Conservation (phyloP, 2,113 vertebrate species). For the Platycercus adscitus region DNA sequence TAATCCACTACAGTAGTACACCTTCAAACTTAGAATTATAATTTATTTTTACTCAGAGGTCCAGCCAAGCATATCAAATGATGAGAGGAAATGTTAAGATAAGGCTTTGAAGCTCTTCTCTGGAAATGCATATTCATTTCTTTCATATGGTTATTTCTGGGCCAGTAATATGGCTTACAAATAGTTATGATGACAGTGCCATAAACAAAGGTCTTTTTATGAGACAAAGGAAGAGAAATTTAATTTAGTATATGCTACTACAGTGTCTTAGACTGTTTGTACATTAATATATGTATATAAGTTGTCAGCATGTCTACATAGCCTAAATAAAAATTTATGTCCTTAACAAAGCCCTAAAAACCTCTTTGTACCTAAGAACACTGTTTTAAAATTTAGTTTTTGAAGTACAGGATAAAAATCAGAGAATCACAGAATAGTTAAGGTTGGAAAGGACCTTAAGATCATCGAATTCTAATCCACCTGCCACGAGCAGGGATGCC, state of each 20-base stretch:
- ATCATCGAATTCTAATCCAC: not conserved
- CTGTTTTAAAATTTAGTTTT: not conserved
- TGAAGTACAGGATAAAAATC: not conserved
- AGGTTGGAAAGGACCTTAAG: not conserved
- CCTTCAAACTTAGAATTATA: slow-evolving; percentile 40
- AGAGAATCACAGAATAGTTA: not conserved
- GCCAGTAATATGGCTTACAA: not conserved
- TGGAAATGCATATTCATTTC: not conserved
- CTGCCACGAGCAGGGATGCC: not conserved
- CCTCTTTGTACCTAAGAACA: not conserved
- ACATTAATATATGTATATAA: not conserved
- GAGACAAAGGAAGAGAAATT: not conserved
- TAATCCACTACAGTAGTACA: slow-evolving; percentile 46
- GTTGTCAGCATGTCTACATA: not conserved
- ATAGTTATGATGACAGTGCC: not conserved
- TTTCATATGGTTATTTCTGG: slow-evolving; percentile 26
- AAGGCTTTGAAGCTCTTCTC: slow-evolving; percentile 41
- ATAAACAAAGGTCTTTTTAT: slow-evolving; percentile 1
- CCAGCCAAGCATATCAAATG: slow-evolving; percentile 52
- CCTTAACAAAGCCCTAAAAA: not conserved
- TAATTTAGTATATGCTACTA: not conserved
- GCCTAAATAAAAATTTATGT: not conserved
- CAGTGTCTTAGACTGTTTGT: not conserved
- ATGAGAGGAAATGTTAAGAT: slow-evolving; percentile 30
- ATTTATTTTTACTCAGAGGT: slow-evolving; percentile 58